Conservation (phyloP, 2,113 vertebrate genomes). For the Onychostruthus taczanowskii region DNA sequence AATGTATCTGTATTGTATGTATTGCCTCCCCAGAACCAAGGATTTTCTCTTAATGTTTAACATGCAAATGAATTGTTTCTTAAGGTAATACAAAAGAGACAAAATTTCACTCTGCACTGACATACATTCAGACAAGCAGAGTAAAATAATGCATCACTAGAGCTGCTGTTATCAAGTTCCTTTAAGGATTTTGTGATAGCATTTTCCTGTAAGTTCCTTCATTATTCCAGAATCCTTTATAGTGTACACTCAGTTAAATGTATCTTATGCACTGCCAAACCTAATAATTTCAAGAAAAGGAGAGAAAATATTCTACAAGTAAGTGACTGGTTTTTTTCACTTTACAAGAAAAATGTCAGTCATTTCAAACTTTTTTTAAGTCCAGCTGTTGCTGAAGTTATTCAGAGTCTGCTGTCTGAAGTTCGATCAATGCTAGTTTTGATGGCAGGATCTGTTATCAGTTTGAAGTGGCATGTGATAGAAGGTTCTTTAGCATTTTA, state of each 20-base stretch:
- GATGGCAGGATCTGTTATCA: not conserved
- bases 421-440: not conserved
- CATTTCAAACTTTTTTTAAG: not conserved
- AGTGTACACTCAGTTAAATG: not conserved
- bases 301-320: not conserved
- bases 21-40: not conserved
- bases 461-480: not conserved
- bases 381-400: not conserved
- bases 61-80: not conserved
- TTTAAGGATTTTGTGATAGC: not conserved
- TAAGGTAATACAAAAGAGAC: not conserved
- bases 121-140: not conserved
- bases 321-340: not conserved
- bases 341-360: not conserved
- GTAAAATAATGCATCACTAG: not conserved
- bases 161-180: not conserved
- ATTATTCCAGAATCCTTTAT: not conserved
- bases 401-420: not conserved
- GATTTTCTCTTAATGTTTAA: not conserved
- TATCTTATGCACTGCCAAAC: not conserved
- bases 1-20: not conserved
- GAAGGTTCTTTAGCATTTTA: not conserved
- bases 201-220: not conserved
- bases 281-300: not conserved
- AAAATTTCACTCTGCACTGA: not conserved